Base-by-base conservation (phyloP, 1,140 invertebrate genomes). In the Diachasma alloeum region DNA sequence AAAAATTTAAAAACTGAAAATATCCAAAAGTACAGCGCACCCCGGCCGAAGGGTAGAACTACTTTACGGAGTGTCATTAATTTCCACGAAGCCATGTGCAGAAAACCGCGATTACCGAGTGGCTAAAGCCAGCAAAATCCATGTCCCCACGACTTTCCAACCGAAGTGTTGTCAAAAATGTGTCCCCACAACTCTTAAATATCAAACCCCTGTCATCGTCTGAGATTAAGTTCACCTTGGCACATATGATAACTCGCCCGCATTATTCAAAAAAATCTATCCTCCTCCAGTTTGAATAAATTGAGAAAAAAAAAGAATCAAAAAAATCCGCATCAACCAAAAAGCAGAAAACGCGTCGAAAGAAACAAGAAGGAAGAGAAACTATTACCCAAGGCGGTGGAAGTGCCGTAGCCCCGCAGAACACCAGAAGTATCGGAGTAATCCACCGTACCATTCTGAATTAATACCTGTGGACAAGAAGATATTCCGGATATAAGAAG, bases 241-340 rank as follows among this genome's bases (percentile, higher is more conserved):
- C 73, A 75, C 24, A 69, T 15, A 53, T 68, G 73, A 75, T 75
- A 75, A 39, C 22, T 37, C n/a, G 39, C 59, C 66, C 73, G 73
- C 66, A 75, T 75, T 36, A 72, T 26, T 37, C 15, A 53, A 53
- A 53, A 31, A 63, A 26, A 26, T 31, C 31, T 31, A 31, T 31
- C 24, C 59, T 31, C 1, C 59, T 24, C 11, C 59, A 4, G n/a
- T 56, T 26, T 19, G 9, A 0, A 15, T 56, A 44, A 26, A 67
- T 42, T 74, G 19, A 42, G 19, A 26, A 22, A 31, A 39, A 76
- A 10, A 44, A 70, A 44, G 22, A 19, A 59, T 17, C 19, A 39
- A 3, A 4, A 6, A 48, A 19, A 56, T 26, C 19, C 24, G 59
- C 4, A 73, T 53, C 13, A 66, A 17, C 3, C 56, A 66, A 71